Base-by-base conservation (phyloP, 2,888 invertebrate species). In the Tolmerus cingulatus region DNA sequence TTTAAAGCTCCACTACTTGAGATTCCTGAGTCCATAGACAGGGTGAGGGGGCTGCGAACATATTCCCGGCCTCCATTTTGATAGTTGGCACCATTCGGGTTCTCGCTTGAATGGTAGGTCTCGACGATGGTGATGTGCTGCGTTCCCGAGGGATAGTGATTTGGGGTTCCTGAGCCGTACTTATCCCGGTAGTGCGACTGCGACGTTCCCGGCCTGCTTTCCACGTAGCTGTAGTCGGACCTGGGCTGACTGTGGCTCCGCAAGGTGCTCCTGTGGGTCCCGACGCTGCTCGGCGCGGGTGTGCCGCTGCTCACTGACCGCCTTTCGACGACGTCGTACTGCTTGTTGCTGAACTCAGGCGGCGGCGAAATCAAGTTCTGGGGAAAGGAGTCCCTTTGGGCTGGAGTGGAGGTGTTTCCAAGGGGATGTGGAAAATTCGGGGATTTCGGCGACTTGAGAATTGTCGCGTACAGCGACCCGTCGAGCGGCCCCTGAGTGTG, bases 11-110 rank as follows among this genome's bases (percentile, higher is more conserved):
- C 89, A 90, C 89, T 90, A 87, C 90, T 90, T 91, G 97, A 97
- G 91, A 97, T 97, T 90, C 97, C 97, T 90, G 97, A 97, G 94
- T 97, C 97, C 96, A 97, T 96, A 93, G 97, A 97, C 92, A 97
- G 96, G 91, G 96, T 96, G 93, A 96, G 95, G 94, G 94, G 89
- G 94, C 94, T 90, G 93, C 94, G 89, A 34, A 89, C 90, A 79
- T 89, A 90, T 88, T 90, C 89, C 30, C 89, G 86, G 16, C 85
- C 84, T 9, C 86, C 88, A 86, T 88, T 87, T 85, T 89, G 89
- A 46, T 86, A 82, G 37, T 86, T 81, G 14, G 12, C 27, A 86
- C 78, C 86, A 57, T 76, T 82, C 37, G 87, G 88, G 88, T 89
- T 89, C 76, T 89, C 88, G 30, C 84, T 87, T 40, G 77, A 89